These are phyloP conservation scores for Drosophila bocki DNA, from an alignment of 1,140 invertebrate genomes.

Conservation along the genomic window DNA sequence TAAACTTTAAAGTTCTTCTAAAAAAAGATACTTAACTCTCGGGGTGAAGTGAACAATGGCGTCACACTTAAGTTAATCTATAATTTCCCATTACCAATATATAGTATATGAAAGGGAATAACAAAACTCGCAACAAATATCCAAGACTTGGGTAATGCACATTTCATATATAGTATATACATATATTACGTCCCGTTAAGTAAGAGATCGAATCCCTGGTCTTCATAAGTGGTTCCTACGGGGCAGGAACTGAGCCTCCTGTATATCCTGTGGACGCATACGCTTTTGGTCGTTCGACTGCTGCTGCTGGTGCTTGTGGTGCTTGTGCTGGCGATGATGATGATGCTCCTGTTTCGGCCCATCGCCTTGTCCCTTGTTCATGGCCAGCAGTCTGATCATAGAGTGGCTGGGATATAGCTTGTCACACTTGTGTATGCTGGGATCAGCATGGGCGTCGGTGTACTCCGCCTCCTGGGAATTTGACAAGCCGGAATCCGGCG, in stretches of 20 bases:
- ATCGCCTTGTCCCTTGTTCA: not conserved
- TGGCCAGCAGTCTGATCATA: not conserved
- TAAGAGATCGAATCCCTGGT: not conserved
- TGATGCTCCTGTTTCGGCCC: not conserved
- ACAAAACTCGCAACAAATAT: constrained; percentile 3
- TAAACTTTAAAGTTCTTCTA: not conserved
- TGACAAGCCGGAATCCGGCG: constrained; percentile 2
- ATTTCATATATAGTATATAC: not conserved
- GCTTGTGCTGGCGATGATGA: not conserved
- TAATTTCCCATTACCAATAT: constrained; percentile 11
- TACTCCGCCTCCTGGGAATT: not conserved
- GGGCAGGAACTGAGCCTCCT: constrained; percentile 33
- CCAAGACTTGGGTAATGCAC: constrained; percentile 3
- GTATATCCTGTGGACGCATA: constrained; percentile 30
- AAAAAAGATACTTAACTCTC: not conserved
- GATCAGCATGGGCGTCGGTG: not conserved
- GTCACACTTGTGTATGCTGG: not conserved
- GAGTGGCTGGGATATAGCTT: not conserved
- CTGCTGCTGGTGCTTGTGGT: not conserved
- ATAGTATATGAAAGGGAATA: constrained; percentile 4
- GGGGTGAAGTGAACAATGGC: not conserved
- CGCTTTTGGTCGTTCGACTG: constrained; percentile 1
- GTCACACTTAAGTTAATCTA: not conserved
- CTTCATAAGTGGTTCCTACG: not conserved
- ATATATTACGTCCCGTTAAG: constrained; percentile 2